Evolutionary conservation across 2,888 invertebrate genomes (phyloP).

Genomic region (Clitarchus hookeri): DNA sequence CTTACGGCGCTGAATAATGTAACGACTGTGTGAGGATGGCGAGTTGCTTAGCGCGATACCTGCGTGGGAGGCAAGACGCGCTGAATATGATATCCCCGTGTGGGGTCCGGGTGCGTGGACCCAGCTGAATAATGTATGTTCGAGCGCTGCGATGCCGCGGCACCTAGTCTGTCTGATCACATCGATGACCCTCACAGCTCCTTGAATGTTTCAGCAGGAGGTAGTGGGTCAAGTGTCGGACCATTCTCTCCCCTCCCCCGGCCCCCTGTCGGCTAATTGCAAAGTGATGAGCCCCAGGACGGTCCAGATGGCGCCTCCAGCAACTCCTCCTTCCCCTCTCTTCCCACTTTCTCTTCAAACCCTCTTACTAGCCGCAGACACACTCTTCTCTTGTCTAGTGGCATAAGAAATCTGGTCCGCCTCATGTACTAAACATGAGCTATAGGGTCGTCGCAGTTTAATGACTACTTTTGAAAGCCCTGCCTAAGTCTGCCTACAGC

Average conservation of each 20-base stretch:
- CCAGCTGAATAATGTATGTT: background rate
- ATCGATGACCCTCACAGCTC: background rate
- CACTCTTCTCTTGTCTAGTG: background rate
- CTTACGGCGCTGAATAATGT: background rate
- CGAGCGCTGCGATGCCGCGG: background rate
- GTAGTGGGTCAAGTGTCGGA: background rate
- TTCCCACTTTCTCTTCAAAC: background rate
- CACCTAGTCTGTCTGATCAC: background rate
- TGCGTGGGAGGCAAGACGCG: background rate
- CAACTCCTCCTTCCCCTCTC: background rate
- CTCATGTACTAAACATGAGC: too few species aligned
- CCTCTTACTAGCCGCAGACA: background rate
- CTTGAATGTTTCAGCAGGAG: slow-evolving; percentile 4
- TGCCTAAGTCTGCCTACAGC: too few species aligned
- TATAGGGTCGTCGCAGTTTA: too few species aligned
- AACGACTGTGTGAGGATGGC: background rate
- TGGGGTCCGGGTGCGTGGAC: background rate
- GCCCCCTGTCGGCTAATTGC: background rate
- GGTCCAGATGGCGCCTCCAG: background rate
- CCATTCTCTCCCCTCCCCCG: background rate
- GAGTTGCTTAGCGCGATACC: background rate
- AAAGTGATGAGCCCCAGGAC: background rate
- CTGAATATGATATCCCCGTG: too few species aligned
- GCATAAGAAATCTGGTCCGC: too few species aligned
- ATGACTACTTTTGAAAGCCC: too few species aligned